These are phyloP conservation scores for Temnopleurus reevesii DNA, from an alignment of 53 echinoderm and acorn worm genomes.

Conservation along the genomic window DNA sequence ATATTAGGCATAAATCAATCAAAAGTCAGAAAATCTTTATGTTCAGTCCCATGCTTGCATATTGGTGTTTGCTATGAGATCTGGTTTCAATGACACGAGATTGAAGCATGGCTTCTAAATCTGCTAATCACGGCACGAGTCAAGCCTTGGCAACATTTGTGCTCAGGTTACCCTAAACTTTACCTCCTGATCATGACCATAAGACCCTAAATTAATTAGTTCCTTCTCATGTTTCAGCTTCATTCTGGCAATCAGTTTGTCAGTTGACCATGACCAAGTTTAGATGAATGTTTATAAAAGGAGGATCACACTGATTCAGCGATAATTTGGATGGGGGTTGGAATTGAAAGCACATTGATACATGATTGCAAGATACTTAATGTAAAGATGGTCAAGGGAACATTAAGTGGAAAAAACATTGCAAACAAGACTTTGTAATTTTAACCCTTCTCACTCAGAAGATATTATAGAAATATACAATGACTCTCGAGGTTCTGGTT, in stretches of 20 bases:
- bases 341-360: not conserved
- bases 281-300: not conserved
- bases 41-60: not conserved
- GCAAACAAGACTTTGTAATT: too few species aligned
- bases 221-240: slow-evolving; percentile 35
- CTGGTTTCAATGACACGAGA: not conserved
- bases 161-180: not conserved
- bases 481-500: too few species aligned
- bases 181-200: slow-evolving; percentile 37
- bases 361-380: not conserved
- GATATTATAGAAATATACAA: too few species aligned
- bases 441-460: too few species aligned
- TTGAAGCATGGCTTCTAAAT: not conserved
- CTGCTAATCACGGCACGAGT: not conserved
- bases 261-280: not conserved
- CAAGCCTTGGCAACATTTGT: slow-evolving; percentile 17
- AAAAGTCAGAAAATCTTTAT: too few species aligned
- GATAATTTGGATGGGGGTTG: not conserved
- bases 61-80: not conserved
- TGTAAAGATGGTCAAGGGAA: too few species aligned
- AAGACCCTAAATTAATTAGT: slow-evolving; percentile 18
- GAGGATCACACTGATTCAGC: not conserved
- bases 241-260: not conserved
- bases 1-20: too few species aligned
- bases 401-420: too few species aligned